Conservation (phyloP, 2,888 invertebrate species). For the Protodeltote pygarga region DNA sequence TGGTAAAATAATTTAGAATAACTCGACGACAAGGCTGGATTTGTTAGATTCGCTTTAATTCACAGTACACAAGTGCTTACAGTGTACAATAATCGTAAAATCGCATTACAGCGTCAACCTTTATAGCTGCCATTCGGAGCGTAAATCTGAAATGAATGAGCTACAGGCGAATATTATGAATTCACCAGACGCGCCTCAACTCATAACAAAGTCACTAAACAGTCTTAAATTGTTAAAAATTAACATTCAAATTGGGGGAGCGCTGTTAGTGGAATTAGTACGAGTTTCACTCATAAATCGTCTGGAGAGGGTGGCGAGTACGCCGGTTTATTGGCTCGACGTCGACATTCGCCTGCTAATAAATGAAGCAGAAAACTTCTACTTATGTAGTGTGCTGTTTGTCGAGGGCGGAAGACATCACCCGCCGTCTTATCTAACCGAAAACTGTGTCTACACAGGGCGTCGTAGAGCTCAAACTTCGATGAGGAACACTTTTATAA, state of each 20-base stretch:
- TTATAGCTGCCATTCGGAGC: slow-evolving; percentile 57
- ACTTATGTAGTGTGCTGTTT: slow-evolving; percentile 76
- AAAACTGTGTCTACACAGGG: slow-evolving; percentile 64
- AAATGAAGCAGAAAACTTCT: slow-evolving; percentile 86
- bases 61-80: slow-evolving; percentile 53
- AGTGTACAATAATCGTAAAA: slow-evolving; percentile 63
- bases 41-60: slow-evolving; percentile 49
- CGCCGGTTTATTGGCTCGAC: slow-evolving; percentile 79
- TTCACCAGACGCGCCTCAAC: slow-evolving; percentile 68
- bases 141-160: slow-evolving; percentile 68
- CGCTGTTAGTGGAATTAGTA: slow-evolving; percentile 84
- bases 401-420: slow-evolving; percentile 72
- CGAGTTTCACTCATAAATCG: slow-evolving; percentile 82
- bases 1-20: slow-evolving; percentile 22
- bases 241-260: slow-evolving; percentile 84
- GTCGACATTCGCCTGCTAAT: slow-evolving; percentile 81
- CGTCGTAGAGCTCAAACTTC: slow-evolving; percentile 71
- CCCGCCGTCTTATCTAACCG: slow-evolving; percentile 54
- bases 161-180: slow-evolving; percentile 57
- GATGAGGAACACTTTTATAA: slow-evolving; percentile 63
- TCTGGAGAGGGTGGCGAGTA: slow-evolving; percentile 78
- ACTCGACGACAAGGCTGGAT: slow-evolving; percentile 19
- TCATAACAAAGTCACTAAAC: slow-evolving; percentile 78
- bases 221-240: slow-evolving; percentile 84
- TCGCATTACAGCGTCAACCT: slow-evolving; percentile 61